phyloP scores from a whole-genome alignment of 2,888 invertebrate genomes.

The Torymus aiolomorphi region DNA sequence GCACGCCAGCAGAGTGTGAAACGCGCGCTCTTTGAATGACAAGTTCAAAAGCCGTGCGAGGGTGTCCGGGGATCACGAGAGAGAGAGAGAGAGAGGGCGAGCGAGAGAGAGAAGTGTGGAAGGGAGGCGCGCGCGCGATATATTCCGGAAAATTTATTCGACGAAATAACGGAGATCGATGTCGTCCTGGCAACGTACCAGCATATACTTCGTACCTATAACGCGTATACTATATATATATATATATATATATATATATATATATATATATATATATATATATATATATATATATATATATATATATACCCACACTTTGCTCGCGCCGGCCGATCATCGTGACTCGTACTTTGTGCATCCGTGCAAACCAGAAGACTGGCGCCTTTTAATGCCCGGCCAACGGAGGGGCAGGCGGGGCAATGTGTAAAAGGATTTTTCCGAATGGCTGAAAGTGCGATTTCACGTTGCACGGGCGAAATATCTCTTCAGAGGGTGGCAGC shows the following conservation, averaged over 20 bases:
- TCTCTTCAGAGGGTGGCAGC: neutral
- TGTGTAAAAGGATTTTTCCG: conserved; percentile 46
- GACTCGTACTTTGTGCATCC: conserved; percentile 54
- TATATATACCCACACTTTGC: no score
- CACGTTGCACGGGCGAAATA: neutral
- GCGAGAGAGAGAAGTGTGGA: neutral
- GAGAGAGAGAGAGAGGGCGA: conserved; percentile 14
- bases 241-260: no score
- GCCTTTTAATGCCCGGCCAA: conserved; percentile 35
- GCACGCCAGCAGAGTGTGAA: conserved; percentile 13
- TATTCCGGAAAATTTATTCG: conserved; percentile 45
- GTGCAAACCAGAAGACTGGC: conserved; percentile 35
- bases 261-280: no score
- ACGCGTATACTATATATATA: no score
- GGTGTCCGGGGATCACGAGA: neutral
- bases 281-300: no score
- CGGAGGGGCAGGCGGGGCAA: neutral
- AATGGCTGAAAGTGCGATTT: conserved; percentile 33
- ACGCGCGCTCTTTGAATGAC: conserved; percentile 19
- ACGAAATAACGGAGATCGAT: conserved; percentile 47
- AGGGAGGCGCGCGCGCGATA: neutral
- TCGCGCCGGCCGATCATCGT: conserved; percentile 36
- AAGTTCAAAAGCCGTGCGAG: conserved; percentile 10
- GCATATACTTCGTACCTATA: no score
- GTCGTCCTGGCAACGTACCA: conserved; percentile 51